Conservation (phyloP, 2,797 vertebrate species). For the Hippopotamyrus pictus region DNA sequence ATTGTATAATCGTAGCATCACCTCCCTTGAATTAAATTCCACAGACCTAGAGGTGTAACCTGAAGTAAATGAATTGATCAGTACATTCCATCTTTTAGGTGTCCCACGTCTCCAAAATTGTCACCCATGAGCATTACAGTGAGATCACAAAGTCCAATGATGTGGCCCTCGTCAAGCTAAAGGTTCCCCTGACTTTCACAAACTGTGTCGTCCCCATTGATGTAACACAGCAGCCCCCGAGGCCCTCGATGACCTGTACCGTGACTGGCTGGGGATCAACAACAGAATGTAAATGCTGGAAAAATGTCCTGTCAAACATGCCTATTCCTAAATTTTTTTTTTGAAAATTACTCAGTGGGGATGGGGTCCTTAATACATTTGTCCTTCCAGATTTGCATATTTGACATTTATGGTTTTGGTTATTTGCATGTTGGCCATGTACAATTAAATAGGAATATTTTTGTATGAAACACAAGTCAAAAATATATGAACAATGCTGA, state of each 20-base stretch:
- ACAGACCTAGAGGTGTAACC: not conserved
- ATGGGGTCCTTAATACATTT: not conserved
- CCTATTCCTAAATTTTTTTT: not conserved
- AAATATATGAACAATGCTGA: not conserved
- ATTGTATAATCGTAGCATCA: too few relatives aligned
- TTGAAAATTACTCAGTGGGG: not conserved
- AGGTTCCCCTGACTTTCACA: conserved; percentile 45
- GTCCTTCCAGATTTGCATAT: not conserved
- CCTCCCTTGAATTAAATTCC: too few relatives aligned
- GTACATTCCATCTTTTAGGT: conserved; percentile 27
- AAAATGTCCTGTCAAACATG: not conserved
- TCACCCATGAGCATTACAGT: conserved; percentile 46
- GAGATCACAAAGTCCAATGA: conserved; percentile 45
- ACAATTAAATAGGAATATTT: not conserved
- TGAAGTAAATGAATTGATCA: not conserved
- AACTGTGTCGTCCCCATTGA: conserved; percentile 50
- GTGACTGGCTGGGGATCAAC: conserved; percentile 64
- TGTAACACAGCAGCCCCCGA: conserved; percentile 36
- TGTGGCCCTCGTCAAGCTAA: conserved; percentile 54
- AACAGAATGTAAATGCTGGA: conserved; percentile 49
- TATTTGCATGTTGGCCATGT: not conserved
- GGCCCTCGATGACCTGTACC: conserved; percentile 42
- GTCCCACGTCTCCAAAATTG: conserved; percentile 39
- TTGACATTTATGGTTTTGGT: not conserved
- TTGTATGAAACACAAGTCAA: not conserved